Evolutionary conservation across 2,113 vertebrate species (phyloP).

Genomic region (Epinephelus lanceolatus): DNA sequence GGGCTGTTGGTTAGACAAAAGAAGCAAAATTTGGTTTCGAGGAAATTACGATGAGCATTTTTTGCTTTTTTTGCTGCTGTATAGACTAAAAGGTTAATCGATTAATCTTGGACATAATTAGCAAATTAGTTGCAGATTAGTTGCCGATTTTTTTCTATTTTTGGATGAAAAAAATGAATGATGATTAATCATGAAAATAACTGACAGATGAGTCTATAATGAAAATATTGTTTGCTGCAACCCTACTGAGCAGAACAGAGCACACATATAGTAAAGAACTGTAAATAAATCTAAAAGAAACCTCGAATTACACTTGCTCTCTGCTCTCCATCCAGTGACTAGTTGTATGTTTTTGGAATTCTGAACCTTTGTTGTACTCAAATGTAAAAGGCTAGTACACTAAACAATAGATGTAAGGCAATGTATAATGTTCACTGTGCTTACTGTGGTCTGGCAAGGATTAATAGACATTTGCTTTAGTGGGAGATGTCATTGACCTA

Average conservation of each 20-base stretch:
- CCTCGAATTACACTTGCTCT: neutral
- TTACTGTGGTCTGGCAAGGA: conserved; percentile 21
- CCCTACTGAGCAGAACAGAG: conserved; percentile 1
- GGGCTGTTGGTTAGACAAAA: no score
- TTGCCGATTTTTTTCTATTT: no score
- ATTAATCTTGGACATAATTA: no score
- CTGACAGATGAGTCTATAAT: no score
- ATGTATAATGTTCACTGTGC: neutral
- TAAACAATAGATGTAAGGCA: neutral
- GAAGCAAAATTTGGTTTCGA: no score
- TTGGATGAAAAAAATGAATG: no score
- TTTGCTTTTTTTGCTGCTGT: no score
- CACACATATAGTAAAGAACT: neutral
- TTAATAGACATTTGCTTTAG: conserved; percentile 11
- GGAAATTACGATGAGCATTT: no score
- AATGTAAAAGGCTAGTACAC: neutral
- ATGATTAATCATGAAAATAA: no score
- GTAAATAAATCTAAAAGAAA: neutral
- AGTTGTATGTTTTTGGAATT: neutral
- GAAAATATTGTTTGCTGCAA: no score
- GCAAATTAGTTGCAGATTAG: no score
- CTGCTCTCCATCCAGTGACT: neutral
- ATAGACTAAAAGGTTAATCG: no score
- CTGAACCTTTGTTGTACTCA: neutral
- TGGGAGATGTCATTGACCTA: neutral